phyloP scores from a whole-genome alignment of 2,113 vertebrate genomes.

The Cottus gobio region DNA sequence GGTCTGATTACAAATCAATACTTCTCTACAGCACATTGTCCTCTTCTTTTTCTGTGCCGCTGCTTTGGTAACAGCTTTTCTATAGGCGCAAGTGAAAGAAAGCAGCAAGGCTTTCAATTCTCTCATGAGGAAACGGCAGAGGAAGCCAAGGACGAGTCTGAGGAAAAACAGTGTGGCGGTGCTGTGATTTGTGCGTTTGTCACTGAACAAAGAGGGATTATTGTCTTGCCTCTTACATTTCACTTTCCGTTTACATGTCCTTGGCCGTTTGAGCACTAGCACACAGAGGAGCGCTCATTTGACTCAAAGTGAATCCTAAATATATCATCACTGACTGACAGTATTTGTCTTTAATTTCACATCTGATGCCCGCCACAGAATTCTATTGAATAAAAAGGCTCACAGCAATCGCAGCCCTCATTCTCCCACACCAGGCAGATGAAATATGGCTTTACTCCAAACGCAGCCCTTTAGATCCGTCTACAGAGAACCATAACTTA shows the following conservation, averaged over 20 bases:
- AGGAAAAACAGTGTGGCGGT: conserved; percentile 41
- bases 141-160: conserved; percentile 58
- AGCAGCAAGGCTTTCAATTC: conserved; percentile 59
- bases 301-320: conserved; percentile 36
- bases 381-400: conserved; percentile 29
- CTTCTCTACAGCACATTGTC: conserved; percentile 44
- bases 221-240: conserved; percentile 40
- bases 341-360: conserved; percentile 52
- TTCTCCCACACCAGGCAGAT: conserved; percentile 27
- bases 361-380: neutral
- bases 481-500: conserved; percentile 29
- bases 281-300: conserved; percentile 1
- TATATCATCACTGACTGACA: conserved; percentile 27
- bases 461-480: conserved; percentile 15
- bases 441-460: conserved; percentile 24
- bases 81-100: conserved; percentile 54
- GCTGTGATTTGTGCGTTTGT: conserved; percentile 54
- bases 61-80: conserved; percentile 59
- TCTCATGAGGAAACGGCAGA: conserved; percentile 64
- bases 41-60: conserved; percentile 34
- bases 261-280: conserved; percentile 32
- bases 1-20: conserved; percentile 64
- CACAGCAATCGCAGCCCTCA: conserved; percentile 6
- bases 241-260: conserved; percentile 30
- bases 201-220: conserved; percentile 54